These are phyloP conservation scores for Epizoanthus scotinus DNA, from an alignment of 92 coral and sea anemone genomes.

Conservation along the genomic window DNA sequence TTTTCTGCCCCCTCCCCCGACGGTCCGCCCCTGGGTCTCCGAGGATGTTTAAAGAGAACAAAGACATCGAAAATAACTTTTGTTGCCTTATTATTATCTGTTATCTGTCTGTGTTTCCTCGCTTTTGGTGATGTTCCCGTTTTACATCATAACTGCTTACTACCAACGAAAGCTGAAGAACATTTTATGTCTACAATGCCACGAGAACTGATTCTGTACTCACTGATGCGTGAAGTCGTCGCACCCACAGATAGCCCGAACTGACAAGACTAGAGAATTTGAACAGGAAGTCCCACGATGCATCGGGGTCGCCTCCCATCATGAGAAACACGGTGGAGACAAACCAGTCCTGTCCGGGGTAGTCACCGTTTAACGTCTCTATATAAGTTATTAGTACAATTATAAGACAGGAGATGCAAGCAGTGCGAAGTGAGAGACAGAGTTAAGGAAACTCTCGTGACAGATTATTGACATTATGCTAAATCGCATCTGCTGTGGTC, in stretches of 20 bases:
- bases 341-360: slow-evolving; percentile 99
- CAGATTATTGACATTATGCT: too few species aligned
- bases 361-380: slow-evolving; percentile 87
- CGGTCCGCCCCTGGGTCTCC: too few species aligned
- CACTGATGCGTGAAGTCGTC: slow-evolving; percentile 98
- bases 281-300: slow-evolving; percentile 91
- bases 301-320: slow-evolving; percentile 93
- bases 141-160: not conserved
- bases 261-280: slow-evolving; percentile 94
- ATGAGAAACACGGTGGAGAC: slow-evolving; percentile 95
- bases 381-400: not conserved
- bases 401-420: slow-evolving; percentile 3
- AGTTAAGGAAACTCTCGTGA: slow-evolving; percentile 15
- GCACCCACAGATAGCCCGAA: slow-evolving; percentile 97
- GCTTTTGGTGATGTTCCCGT: too few species aligned
- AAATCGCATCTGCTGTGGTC: too few species aligned
- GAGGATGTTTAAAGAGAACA: too few species aligned
- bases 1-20: too few species aligned
- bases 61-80: too few species aligned
- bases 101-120: too few species aligned
- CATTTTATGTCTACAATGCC: not conserved
- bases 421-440: not conserved
- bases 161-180: not conserved
- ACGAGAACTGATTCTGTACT: slow-evolving; percentile 5
- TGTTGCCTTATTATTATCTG: too few species aligned